phyloP scores from a whole-genome alignment of 2,113 vertebrate species.

The Recurvirostra avosetta region DNA sequence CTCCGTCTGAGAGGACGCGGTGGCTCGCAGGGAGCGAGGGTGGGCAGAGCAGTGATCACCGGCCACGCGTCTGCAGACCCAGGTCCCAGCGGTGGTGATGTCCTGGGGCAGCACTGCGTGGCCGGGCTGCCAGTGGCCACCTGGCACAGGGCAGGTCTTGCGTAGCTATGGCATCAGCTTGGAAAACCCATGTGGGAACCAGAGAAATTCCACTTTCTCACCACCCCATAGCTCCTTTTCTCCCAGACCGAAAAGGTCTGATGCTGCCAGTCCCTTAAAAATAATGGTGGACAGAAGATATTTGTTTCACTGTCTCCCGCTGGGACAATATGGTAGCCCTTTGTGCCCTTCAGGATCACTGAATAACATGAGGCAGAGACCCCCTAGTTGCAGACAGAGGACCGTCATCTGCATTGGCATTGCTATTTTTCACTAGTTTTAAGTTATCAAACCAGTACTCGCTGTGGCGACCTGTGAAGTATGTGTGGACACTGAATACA shows the following conservation, averaged over 20 bases:
- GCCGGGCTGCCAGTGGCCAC: too few relatives aligned
- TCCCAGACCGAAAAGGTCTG: neutral
- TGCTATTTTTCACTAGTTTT: neutral
- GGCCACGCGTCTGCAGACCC: accelerated
- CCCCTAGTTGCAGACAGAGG: neutral
- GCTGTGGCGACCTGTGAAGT: neutral
- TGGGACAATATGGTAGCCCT: neutral
- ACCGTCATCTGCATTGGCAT: neutral
- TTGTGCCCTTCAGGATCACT: neutral
- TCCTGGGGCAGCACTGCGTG: neutral
- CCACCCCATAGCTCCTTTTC: neutral
- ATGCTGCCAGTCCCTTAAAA: neutral
- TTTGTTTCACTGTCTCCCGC: neutral
- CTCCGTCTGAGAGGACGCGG: neutral
- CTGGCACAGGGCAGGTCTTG: neutral
- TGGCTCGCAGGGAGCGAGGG: accelerated
- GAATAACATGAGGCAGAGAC: neutral
- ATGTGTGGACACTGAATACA: neutral
- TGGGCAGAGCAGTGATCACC: neutral
- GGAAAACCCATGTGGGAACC: neutral
- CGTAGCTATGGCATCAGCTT: too few relatives aligned
- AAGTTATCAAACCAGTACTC: neutral
- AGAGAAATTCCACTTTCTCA: neutral
- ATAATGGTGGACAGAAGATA: neutral
- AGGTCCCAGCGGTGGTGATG: accelerated